phyloP scores from a whole-genome alignment of 2,888 invertebrate genomes.

The Leptarthrus brevirostris region DNA sequence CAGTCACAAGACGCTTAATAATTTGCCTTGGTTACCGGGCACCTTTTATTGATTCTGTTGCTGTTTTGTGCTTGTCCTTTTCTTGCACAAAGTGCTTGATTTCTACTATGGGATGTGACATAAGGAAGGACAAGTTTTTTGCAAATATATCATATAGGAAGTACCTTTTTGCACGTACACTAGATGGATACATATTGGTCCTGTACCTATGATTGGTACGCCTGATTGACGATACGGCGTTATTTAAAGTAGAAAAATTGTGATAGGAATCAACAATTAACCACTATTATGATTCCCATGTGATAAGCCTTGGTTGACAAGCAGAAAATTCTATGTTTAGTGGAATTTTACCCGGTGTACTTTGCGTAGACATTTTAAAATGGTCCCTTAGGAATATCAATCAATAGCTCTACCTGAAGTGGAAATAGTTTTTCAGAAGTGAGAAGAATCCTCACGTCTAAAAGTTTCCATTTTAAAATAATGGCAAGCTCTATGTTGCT shows the following conservation, averaged over 20 bases:
- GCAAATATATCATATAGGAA: slow-evolving; percentile 9
- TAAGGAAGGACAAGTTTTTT: slow-evolving; percentile 29
- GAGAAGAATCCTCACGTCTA: too few relatives aligned
- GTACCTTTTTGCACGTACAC: neutral
- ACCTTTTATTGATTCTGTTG: slow-evolving; percentile 14
- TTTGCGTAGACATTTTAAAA: slow-evolving; percentile 14
- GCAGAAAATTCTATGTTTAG: neutral
- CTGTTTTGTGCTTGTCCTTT: slow-evolving; percentile 22
- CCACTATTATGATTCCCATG: slow-evolving; percentile 30
- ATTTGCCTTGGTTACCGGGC: slow-evolving; percentile 33
- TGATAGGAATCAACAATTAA: slow-evolving; percentile 32
- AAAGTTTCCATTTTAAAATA: too few relatives aligned
- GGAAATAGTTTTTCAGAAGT: neutral
- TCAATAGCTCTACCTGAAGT: neutral
- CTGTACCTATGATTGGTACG: slow-evolving; percentile 19
- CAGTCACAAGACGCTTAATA: slow-evolving; percentile 37
- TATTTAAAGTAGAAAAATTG: slow-evolving; percentile 36
- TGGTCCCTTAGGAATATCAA: slow-evolving; percentile 28
- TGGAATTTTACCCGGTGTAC: neutral
- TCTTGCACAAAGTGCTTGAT: neutral
- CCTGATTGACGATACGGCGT: neutral
- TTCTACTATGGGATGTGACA: neutral
- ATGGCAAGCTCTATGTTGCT: too few relatives aligned
- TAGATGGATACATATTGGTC: neutral
- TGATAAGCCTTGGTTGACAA: neutral